Evolutionary conservation across 64 coral and sea anemone species (phyloP), one percentile per base, ranked within the genome.

Genomic region (Montipora efflorescens): DNA sequence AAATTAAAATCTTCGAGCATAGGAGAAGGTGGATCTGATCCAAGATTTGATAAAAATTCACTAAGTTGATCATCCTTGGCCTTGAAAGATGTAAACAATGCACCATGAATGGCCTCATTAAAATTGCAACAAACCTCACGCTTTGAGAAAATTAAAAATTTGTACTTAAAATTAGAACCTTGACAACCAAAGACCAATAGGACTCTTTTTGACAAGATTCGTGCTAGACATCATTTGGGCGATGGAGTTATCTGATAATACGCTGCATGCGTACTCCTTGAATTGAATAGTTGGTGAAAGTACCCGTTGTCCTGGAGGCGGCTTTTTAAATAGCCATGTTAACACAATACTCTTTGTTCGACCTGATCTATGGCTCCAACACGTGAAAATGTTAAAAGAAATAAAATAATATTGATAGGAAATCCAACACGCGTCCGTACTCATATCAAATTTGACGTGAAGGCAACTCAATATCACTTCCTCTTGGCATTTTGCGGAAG

Each of bases 31-130:
- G 93, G 74, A 76, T 97, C 89, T 43, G 76, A 49, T 16, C 89
- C 96, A 8, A 97, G 82, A 97, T 88, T 97, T 75, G 93, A 83
- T 16, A 97, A 80, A 88, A 97, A 91, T 77, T 97, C 96, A 75
- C 66, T 92, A 1, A 97, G 84, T n/a, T 95, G 93, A 73, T 97
- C 96, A 18, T 79, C 50, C 59, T 91, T 97, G 86, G 66, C 75
- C 96, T 97, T 50, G 16, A 61, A 76, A 57, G 43, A 51, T 79
- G 53, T 52, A 92, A 92, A 88, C 76, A 87, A 74, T 72, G 9
- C 3, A 86, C 47, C 62, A 86, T 48, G 47, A 67, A 47, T 68
- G 10, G 81, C 46, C 19, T 67, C 46, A 92, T 81, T 80, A 88
- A 71, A 80, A 90, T 80, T 68, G 5, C 8, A 82, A 59, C 51